phyloP scores from a whole-genome alignment of 2,113 vertebrate genomes.

The Melospiza melodia region DNA sequence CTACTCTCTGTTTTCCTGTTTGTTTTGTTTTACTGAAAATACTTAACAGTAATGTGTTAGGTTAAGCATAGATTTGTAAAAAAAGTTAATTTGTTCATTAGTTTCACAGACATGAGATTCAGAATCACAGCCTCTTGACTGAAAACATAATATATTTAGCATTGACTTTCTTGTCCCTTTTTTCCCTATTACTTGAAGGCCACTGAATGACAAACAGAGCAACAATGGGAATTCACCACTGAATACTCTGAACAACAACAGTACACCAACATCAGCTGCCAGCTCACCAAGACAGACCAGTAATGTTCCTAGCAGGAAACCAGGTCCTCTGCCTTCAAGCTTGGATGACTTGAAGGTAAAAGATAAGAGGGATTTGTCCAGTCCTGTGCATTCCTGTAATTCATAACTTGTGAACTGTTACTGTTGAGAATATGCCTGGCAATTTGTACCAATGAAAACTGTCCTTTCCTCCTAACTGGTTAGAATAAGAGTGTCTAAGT shows the following conservation, averaged over 20 bases:
- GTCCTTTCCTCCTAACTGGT: not conserved
- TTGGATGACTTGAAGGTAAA: slow-evolving; percentile 96
- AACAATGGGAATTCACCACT: slow-evolving; percentile 63
- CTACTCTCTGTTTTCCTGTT: not conserved
- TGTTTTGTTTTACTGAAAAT: not conserved
- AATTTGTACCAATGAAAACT: not conserved
- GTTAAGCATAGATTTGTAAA: not conserved
- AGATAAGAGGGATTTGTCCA: not conserved
- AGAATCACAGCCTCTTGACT: not conserved
- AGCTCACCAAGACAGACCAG: slow-evolving; percentile 75
- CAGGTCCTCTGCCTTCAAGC: slow-evolving; percentile 89
- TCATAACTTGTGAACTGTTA: not conserved
- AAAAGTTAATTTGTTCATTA: not conserved
- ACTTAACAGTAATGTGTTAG: not conserved
- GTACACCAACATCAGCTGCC: slow-evolving; percentile 73
- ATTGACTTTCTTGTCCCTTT: not conserved
- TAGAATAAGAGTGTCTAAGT: not conserved
- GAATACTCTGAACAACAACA: slow-evolving; percentile 62
- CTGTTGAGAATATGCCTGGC: not conserved
- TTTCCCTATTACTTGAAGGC: slow-evolving; percentile 69
- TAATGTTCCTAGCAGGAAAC: slow-evolving; percentile 80
- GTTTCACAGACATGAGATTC: not conserved
- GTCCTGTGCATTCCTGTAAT: not conserved
- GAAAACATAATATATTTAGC: not conserved
- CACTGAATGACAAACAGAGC: slow-evolving; percentile 85